A percentile compares a stretch with the other conserved stretches of the same genome.
These are phyloP conservation scores for Haemorhous mexicanus DNA, from an alignment of 2,113 vertebrate species.

Conservation along the genomic window DNA sequence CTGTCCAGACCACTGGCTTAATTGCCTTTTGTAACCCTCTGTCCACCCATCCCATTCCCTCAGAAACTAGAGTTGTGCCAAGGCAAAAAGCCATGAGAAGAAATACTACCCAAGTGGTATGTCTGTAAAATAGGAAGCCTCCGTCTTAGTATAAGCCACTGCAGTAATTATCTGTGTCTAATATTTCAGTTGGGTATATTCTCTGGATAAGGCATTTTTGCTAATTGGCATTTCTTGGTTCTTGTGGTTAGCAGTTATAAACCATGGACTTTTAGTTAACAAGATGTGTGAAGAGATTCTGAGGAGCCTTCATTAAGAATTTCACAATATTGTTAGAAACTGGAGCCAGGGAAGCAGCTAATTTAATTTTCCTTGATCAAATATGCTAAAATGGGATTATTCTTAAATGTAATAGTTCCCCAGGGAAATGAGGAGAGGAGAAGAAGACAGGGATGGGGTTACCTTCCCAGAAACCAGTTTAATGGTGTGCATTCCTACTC, in stretches of 20 bases:
- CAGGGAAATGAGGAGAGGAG: not conserved
- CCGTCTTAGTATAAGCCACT: not conserved
- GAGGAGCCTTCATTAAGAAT: not conserved
- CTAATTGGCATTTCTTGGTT: not conserved
- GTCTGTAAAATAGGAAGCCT: not conserved
- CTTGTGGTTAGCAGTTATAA: not conserved
- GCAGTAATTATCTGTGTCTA: not conserved
- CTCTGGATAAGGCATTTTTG: not conserved
- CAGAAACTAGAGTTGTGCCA: not conserved
- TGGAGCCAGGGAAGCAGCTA: not conserved
- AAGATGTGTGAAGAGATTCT: not conserved
- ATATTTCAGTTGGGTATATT: not conserved
- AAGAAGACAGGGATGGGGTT: not conserved
- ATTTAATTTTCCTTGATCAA: conserved; percentile 41
- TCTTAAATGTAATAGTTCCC: conserved; percentile 3
- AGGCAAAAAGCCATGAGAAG: not conserved
- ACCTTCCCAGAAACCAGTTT: not conserved
- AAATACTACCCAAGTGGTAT: not conserved
- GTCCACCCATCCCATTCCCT: not conserved
- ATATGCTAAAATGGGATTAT: not conserved
- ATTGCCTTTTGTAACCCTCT: not conserved
- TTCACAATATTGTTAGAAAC: not conserved
- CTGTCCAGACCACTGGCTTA: not conserved
- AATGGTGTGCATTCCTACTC: not conserved
- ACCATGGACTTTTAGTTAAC: not conserved